Conservation (phyloP, 2,888 invertebrate genomes). For the Tetragonula carbonaria region DNA sequence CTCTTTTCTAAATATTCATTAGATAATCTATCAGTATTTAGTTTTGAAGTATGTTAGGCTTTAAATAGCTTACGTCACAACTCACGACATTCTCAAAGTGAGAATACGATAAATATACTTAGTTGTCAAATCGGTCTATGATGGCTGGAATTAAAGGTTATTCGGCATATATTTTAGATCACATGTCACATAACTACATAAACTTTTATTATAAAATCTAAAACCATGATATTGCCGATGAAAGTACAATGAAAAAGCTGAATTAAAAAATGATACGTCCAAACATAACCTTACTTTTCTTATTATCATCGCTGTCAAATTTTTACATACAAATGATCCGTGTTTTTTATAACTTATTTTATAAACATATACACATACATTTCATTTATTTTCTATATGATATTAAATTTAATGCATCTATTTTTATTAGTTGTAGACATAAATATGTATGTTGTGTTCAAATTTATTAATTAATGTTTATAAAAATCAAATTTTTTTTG, state of each 20-base stretch:
- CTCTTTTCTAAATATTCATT: slow-evolving; percentile 4
- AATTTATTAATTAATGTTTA: not conserved
- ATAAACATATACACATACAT: not conserved
- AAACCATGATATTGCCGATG: slow-evolving; percentile 25
- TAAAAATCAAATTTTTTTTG: not conserved
- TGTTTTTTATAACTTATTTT: slow-evolving; percentile 5
- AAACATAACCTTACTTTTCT: slow-evolving; percentile 66
- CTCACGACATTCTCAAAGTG: slow-evolving; percentile 57
- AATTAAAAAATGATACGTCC: slow-evolving; percentile 36
- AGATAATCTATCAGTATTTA: not conserved
- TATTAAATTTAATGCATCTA: not conserved
- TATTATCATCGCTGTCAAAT: slow-evolving; percentile 51
- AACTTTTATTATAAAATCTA: slow-evolving; percentile 18
- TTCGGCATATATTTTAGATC: slow-evolving; percentile 65
- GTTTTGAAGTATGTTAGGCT: slow-evolving; percentile 26
- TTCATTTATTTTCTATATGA: not conserved
- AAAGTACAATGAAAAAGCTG: slow-evolving; percentile 11
- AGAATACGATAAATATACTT: slow-evolving; percentile 64
- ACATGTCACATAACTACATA: slow-evolving; percentile 45
- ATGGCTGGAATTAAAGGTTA: slow-evolving; percentile 84
- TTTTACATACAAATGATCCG: slow-evolving; percentile 18
- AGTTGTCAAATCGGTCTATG: slow-evolving; percentile 75
- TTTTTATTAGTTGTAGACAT: not conserved
- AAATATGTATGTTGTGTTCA: not conserved
- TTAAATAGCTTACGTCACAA: slow-evolving; percentile 61